These are phyloP conservation scores for Sebastes matsubarae DNA, from an alignment of 2,797 vertebrate genomes.

Conservation along the genomic window DNA sequence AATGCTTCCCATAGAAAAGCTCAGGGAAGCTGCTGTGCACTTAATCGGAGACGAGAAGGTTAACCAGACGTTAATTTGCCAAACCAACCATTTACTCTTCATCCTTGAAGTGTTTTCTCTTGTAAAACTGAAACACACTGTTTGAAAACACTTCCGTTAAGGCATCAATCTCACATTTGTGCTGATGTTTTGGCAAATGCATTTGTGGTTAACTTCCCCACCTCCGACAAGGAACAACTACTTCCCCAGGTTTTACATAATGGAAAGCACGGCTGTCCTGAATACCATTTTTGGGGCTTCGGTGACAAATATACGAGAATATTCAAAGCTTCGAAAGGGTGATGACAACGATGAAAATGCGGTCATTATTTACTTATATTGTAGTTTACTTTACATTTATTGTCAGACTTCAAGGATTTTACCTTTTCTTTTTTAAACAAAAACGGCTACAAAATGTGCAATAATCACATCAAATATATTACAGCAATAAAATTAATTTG, in stretches of 20 bases:
- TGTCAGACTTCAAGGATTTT: background rate
- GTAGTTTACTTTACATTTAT: background rate
- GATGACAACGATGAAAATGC: no score
- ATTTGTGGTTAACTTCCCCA: background rate
- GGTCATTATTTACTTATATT: background rate
- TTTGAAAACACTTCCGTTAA: background rate
- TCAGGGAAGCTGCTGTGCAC: background rate
- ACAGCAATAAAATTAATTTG: background rate
- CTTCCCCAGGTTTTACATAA: background rate
- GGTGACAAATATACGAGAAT: no score
- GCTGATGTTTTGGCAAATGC: background rate
- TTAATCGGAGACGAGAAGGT: background rate
- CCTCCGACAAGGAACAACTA: no score
- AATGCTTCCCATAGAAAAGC: background rate
- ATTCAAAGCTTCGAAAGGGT: no score
- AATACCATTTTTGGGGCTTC: background rate
- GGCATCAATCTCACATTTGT: background rate
- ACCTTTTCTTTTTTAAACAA: background rate
- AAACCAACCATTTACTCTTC: background rate
- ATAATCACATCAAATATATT: background rate
- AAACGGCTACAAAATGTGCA: background rate
- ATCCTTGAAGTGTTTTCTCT: background rate
- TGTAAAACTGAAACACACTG: background rate
- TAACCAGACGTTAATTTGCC: background rate
- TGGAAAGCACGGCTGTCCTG: no score